Conservation (phyloP, 2,113 vertebrate genomes). For the Nesogale talazaci region DNA sequence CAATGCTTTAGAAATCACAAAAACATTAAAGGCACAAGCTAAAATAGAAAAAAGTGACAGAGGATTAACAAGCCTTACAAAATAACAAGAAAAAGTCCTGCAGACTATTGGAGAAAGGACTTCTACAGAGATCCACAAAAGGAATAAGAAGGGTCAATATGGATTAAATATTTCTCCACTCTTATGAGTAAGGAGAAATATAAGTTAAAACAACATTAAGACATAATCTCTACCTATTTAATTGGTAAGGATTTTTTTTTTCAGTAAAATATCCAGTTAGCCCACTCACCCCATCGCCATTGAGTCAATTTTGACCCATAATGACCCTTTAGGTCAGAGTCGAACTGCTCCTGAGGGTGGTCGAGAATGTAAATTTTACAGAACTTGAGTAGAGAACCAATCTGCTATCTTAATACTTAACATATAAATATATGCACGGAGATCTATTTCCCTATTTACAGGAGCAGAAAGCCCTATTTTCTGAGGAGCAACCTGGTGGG, state of each 20-base stretch:
- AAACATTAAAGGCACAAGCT: constrained; percentile 19
- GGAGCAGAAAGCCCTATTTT: too few relatives aligned
- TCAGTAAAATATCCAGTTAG: not conserved
- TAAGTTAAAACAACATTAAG: constrained; percentile 39
- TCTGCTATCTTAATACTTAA: too few relatives aligned
- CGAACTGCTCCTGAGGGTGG: too few relatives aligned
- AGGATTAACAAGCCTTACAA: not conserved
- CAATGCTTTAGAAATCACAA: constrained; percentile 18
- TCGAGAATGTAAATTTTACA: too few relatives aligned
- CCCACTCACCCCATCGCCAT: too few relatives aligned
- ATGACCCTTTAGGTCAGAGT: too few relatives aligned
- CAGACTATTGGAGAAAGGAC: not conserved
- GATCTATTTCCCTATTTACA: too few relatives aligned
- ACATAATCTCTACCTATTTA: constrained; percentile 26
- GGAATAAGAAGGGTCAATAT: not conserved
- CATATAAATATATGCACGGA: too few relatives aligned
- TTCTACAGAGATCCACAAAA: not conserved
- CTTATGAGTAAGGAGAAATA: not conserved
- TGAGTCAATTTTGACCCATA: too few relatives aligned
- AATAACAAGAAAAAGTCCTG: not conserved
- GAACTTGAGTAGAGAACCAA: too few relatives aligned
- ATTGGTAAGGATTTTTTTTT: constrained; percentile 27
- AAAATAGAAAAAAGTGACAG: constrained; percentile 5
- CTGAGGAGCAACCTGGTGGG: too few relatives aligned
- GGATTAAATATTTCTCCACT: not conserved